Base-by-base conservation (phyloP, 2,888 invertebrate species). In the Hecatera dysodea region DNA sequence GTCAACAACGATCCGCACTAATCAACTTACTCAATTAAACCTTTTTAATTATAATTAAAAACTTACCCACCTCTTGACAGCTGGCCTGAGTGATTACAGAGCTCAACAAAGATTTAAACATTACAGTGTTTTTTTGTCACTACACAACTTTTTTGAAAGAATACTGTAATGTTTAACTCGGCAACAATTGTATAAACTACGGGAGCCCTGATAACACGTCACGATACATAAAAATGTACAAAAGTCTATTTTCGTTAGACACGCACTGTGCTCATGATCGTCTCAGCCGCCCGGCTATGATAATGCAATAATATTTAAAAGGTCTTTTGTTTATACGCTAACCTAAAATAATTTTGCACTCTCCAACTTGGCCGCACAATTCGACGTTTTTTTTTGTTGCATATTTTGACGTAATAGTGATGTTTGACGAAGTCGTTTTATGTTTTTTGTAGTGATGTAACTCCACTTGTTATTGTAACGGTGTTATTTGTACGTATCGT, bases 11-110 rank as follows among this genome's bases (percentile, higher is more conserved):
- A 60, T 68, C 55, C 57, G 52, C 44, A 52, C 11, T 48, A 65
- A 72, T 72, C 63, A 72, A 64, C 53, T 73, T 62, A 78, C 61
- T 57, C 64, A 74, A 80, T 60, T 59, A n/a, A 53, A 74, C 66
- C 73, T 68, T 72, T 72, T 50, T 73, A 63, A 33, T 50, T 69
- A 82, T 72, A 83, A 80, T 82, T 75, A 88, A 92, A 95, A 96
- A 97, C 97, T 97, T 97, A 97, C 97, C 97, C 96, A 97, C 97
- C 97, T 97, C 97, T 97, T 97, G 97, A 97, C 97, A 97, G 95
- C 96, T 96, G 93, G 97, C 97, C 94, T 96, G 96, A 91, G 96
- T 95, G 90, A 97, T 93, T 91, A 97, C 93, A 94, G 96, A 96
- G 93, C 96, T 95, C 90, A 94, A 96, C 96, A 97, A 96, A 94